Evolutionary conservation across 1,140 invertebrate genomes (phyloP).

Genomic region (Lerema accius): DNA sequence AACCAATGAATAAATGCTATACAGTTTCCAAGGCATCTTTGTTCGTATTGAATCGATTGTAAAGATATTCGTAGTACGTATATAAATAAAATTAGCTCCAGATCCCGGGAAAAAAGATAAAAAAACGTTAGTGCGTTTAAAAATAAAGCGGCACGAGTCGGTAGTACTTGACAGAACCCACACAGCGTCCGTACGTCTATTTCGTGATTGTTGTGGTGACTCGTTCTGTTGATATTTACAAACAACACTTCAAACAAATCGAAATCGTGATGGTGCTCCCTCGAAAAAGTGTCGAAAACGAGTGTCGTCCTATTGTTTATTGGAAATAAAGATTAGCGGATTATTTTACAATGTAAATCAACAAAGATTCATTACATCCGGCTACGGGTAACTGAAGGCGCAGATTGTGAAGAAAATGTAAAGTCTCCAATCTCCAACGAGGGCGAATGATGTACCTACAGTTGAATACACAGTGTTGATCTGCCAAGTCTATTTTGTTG

Average conservation of each 20-base stretch:
- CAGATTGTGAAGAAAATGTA: slow-evolving; percentile 9
- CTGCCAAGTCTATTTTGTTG: slow-evolving; percentile 31
- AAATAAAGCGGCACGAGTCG: slow-evolving; percentile 42
- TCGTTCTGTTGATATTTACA: slow-evolving; percentile 33
- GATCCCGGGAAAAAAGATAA: slow-evolving; percentile 46
- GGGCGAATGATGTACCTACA: slow-evolving; percentile 15
- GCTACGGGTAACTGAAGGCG: slow-evolving; percentile 1
- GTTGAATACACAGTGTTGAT: slow-evolving; percentile 12
- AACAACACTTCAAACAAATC: slow-evolving; percentile 26
- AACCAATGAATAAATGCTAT: slow-evolving; percentile 18
- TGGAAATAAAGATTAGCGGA: slow-evolving; percentile 11
- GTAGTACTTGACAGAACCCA: slow-evolving; percentile 34
- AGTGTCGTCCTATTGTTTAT: slow-evolving; percentile 1
- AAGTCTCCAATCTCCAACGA: slow-evolving; percentile 17
- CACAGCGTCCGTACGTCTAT: slow-evolving; percentile 33
- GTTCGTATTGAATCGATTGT: slow-evolving; percentile 41
- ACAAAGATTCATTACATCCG: slow-evolving; percentile 18
- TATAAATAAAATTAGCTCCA: slow-evolving; percentile 53
- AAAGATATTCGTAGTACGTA: slow-evolving; percentile 46
- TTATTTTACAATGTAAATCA: slow-evolving; percentile 15
- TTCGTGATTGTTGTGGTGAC: slow-evolving; percentile 34
- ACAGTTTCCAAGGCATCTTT: slow-evolving; percentile 8
- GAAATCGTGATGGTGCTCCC: slow-evolving; percentile 9
- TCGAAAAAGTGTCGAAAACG: slow-evolving; percentile 3
- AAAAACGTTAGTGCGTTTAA: slow-evolving; percentile 44